Base-by-base conservation (phyloP, 1,140 invertebrate species). In the Tenebrio molitor region DNA sequence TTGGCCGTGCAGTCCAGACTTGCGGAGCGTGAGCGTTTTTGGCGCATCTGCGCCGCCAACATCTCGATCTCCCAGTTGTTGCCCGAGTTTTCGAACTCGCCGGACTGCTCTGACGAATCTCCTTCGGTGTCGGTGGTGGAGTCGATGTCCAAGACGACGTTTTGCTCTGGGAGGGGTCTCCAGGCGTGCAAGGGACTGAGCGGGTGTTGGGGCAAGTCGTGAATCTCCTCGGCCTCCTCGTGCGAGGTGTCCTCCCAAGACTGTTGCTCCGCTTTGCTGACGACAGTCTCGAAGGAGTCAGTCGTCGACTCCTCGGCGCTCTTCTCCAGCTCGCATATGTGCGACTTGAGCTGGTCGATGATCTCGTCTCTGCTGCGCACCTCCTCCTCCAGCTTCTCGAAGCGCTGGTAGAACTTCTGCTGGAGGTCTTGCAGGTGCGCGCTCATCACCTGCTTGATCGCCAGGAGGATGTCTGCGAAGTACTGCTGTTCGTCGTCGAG, bases 361-460 rank as follows among this genome's bases (percentile, higher is more conserved):
- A 94, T 90, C 77, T 91, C 89, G 80, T 95, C 93, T 4, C 92
- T 86, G 69, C 89, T 90, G 5, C 86, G 85, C 6, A 95, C 89
- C 84, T 95, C 93, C 34, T 89, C 85, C 81, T 94, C 91, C 77
- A 95, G 84, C 39, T 86, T 90, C 14, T 87, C 86, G 78, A 93
- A 92, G 39, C 91, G 88, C 23, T 88, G 85, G 78, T 90, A 87
- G 83, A 90, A 90, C 80, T 89, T 89, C 71, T 86, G 86, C 83
- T 90, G 89, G 66, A 91, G 86, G 34, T 90, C 89, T 73, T 88
- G 87, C 74, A 92, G 83, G 81, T 91, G 89, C 10, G 87, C 85
- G 80, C 92, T 91, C 80, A 94, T 91, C 16, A 94, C 89, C 78
- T 92, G 88, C 79, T 91, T 91, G 46, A 94, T 93, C 39, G 91